These are phyloP conservation scores for Discoglossus pictus DNA, from an alignment of 2,797 vertebrate species.

Conservation along the genomic window DNA sequence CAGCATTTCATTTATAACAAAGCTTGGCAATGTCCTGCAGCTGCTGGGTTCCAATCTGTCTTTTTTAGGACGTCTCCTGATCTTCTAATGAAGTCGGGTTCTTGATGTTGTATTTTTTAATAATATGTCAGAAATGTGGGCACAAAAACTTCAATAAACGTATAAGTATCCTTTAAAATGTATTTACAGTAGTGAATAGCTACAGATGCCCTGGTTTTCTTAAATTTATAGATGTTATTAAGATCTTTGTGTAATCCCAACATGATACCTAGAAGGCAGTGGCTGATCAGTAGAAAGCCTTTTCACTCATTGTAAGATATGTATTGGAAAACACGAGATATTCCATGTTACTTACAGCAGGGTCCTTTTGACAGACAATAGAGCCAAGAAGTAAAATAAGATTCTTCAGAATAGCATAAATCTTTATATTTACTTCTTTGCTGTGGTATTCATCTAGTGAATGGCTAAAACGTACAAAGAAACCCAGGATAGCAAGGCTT, in stretches of 20 bases:
- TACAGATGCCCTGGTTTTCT: conserved; percentile 18
- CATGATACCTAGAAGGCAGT: conserved; percentile 24
- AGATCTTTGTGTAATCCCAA: conserved; percentile 33
- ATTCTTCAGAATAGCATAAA: conserved; percentile 24
- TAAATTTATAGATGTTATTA: conserved; percentile 23
- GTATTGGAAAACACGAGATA: conserved; percentile 23
- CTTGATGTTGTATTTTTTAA: conserved; percentile 32
- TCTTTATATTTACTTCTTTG: conserved; percentile 17
- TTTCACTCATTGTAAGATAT: conserved; percentile 14
- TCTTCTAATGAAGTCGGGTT: conserved; percentile 43
- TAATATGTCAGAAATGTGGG: conserved; percentile 16
- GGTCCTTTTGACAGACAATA: conserved; percentile 35
- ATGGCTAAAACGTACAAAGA: conserved; percentile 19
- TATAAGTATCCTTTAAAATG: conserved; percentile 34
- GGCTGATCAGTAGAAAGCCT: conserved; percentile 8
- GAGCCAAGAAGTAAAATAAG: conserved; percentile 39
- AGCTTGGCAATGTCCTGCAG: conserved; percentile 31
- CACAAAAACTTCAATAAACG: conserved; percentile 44
- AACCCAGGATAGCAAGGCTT: not conserved
- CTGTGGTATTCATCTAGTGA: conserved; percentile 6
- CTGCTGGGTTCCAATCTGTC: conserved; percentile 30
- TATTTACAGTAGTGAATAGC: conserved; percentile 11
- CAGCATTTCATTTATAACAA: conserved; percentile 49
- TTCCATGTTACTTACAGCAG: conserved; percentile 1
- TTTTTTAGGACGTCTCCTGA: conserved; percentile 22